A percentile compares a stretch with the other conserved stretches of the same genome.
Conservation (phyloP, 2,113 vertebrate species). For the Limanda limanda region DNA sequence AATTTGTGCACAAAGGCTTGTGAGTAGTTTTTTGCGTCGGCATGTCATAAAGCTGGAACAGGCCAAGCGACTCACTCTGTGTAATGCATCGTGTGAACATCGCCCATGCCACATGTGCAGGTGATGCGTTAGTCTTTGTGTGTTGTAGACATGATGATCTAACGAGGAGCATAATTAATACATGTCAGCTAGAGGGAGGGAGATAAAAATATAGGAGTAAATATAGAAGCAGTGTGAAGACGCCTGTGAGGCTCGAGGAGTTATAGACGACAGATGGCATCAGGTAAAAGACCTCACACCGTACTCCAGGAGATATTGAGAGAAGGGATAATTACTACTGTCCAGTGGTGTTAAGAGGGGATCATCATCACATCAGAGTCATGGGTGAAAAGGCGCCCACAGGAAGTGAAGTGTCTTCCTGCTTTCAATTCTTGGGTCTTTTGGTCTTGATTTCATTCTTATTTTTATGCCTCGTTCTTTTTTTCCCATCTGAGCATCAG, state of each 20-base stretch:
- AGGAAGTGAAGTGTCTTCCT: slow-evolving; percentile 31
- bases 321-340: slow-evolving; percentile 30
- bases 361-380: slow-evolving; percentile 18
- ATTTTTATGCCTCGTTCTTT: slow-evolving; percentile 32
- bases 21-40: no score
- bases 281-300: slow-evolving; percentile 10
- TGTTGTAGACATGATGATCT: neutral
- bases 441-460: slow-evolving; percentile 30
- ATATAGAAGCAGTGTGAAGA: neutral
- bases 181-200: neutral
- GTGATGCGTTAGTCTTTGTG: neutral
- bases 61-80: no score
- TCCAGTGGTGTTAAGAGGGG: neutral
- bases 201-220: neutral
- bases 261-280: neutral
- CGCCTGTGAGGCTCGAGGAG: neutral
- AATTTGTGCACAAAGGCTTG: no score
- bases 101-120: neutral
- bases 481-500: slow-evolving; percentile 24
- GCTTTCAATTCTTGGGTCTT: slow-evolving; percentile 16
- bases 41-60: no score
- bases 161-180: neutral
- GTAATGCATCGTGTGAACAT: no score
- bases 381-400: neutral
- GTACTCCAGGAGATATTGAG: slow-evolving; percentile 9